Percentiles rank a stretch among this genome's conserved stretches.
phyloP scores from a whole-genome alignment of 2,888 invertebrate species.

The Steinernema hermaphroditum region DNA sequence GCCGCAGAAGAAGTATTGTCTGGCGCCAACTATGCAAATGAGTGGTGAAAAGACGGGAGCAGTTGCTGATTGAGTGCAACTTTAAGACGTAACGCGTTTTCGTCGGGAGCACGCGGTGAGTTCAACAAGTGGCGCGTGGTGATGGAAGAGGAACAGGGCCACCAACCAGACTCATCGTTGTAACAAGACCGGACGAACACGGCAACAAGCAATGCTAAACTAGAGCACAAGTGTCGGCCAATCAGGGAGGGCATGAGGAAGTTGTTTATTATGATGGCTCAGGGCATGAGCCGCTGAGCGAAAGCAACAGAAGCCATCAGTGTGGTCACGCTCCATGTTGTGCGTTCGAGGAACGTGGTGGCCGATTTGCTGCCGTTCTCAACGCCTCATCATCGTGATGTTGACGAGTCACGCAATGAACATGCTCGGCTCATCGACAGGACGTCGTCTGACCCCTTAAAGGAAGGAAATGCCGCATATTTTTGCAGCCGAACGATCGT shows the following conservation, averaged over 20 bases:
- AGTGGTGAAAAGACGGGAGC: background rate
- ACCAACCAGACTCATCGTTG: background rate
- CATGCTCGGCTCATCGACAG: background rate
- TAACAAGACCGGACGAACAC: conserved; percentile 19
- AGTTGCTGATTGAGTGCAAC: too few species aligned
- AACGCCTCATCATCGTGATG: background rate
- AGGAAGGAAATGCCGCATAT: conserved; percentile 25
- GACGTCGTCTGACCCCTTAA: conserved; percentile 11
- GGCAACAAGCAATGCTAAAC: background rate
- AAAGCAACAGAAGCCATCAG: too few species aligned
- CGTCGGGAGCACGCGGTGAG: conserved; percentile 2
- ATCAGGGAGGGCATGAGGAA: background rate
- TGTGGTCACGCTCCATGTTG: too few species aligned
- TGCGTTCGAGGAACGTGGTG: too few species aligned
- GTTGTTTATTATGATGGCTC: conserved; percentile 20
- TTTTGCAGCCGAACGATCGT: conserved; percentile 18
- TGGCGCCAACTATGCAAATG: background rate
- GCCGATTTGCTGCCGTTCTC: too few species aligned
- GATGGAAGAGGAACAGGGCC: background rate
- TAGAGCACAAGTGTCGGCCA: conserved; percentile 16
- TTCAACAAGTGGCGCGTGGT: background rate
- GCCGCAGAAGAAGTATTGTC: background rate
- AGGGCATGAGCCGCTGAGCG: background rate
- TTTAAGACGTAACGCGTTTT: too few species aligned
- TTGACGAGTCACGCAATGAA: background rate